phyloP scores from a whole-genome alignment of 2,797 vertebrate genomes.

The Eutrigla gurnardus region DNA sequence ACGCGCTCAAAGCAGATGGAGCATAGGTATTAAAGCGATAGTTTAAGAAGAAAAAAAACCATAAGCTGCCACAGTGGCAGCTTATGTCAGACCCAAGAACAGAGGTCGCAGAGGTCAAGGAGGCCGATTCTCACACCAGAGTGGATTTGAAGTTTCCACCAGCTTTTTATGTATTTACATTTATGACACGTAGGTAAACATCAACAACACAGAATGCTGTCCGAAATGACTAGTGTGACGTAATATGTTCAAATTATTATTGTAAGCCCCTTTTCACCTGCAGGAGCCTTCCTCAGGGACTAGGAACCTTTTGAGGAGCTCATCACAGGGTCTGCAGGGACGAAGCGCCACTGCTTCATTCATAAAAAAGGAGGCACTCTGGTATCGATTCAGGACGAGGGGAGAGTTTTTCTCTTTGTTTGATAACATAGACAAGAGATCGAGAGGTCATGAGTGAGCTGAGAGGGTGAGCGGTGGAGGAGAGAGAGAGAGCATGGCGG shows the following conservation, averaged over 20 bases:
- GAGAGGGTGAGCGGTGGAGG: background rate
- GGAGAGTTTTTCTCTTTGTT: background rate
- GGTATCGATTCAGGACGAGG: background rate
- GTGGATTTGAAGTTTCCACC: background rate
- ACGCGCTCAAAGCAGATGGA: too few species aligned
- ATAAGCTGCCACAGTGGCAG: background rate
- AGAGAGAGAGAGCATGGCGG: background rate
- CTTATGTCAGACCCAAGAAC: background rate
- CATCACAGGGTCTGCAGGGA: background rate
- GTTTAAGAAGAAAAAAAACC: background rate
- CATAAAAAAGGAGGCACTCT: too few species aligned
- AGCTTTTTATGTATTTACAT: background rate
- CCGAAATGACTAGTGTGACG: too few species aligned
- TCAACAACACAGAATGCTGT: background rate
- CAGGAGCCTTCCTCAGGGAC: background rate
- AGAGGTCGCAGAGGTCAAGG: background rate
- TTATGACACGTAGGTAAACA: background rate
- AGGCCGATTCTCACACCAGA: background rate
- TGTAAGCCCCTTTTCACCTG: too few species aligned
- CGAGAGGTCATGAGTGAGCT: too few species aligned
- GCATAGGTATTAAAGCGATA: too few species aligned
- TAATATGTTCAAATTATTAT: background rate
- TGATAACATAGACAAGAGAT: background rate
- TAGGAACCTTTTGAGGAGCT: too few species aligned
- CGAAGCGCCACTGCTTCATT: background rate